These are phyloP conservation scores for Formica exsecta DNA, from an alignment of 1,140 invertebrate species.

Conservation along the genomic window DNA sequence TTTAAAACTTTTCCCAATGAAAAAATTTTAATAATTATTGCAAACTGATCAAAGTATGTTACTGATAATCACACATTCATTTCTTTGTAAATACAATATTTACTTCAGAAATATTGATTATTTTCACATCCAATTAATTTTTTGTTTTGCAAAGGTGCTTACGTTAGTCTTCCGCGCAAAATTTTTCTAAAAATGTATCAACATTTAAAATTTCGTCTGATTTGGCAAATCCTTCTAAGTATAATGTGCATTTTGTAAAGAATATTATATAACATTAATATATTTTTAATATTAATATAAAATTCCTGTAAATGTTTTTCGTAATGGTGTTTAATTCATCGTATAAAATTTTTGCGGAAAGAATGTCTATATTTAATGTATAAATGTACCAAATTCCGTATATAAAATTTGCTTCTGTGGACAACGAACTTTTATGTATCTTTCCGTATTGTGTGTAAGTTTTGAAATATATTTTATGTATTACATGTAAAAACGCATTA, in stretches of 20 bases:
- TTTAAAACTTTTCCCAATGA: not conserved
- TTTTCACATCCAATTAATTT: not conserved
- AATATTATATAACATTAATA: slow-evolving; percentile 12
- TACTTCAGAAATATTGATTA: not conserved
- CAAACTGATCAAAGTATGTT: not conserved
- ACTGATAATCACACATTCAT: not conserved
- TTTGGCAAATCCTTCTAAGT: not conserved
- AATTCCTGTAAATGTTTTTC: slow-evolving; percentile 4
- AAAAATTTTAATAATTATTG: not conserved
- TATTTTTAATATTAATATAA: slow-evolving; percentile 1
- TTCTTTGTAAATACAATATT: not conserved
- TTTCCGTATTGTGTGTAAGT: not conserved
- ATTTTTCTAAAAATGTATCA: not conserved
- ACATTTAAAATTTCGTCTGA: not conserved
- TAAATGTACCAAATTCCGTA: not conserved
- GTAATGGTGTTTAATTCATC: not conserved
- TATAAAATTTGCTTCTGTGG: not conserved
- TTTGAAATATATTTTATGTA: not conserved
- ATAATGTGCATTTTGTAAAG: not conserved
- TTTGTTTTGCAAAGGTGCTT: not conserved
- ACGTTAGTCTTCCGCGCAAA: not conserved
- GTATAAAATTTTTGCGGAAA: not conserved
- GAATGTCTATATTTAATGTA: not conserved
- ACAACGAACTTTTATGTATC: slow-evolving; percentile 9
- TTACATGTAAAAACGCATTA: not conserved